These are phyloP conservation scores for Papilio demoleus DNA, from an alignment of 2,888 invertebrate genomes.

Conservation along the genomic window DNA sequence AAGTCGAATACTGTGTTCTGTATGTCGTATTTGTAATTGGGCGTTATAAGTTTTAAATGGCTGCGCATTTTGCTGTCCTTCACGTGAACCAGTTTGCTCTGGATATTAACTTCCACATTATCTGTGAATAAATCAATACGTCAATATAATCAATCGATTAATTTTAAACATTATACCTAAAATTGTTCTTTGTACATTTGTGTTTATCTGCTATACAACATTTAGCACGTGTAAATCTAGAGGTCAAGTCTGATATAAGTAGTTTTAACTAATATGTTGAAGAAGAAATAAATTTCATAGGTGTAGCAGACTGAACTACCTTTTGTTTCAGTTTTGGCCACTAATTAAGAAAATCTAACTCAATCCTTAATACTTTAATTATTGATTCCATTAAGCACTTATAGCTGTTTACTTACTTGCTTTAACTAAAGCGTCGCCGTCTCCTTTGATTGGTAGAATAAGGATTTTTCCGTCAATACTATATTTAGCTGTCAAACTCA, in stretches of 20 bases:
- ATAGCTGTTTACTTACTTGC: constrained; percentile 66
- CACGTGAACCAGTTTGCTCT: constrained; percentile 59
- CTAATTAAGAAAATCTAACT: no score
- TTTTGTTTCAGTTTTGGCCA: not conserved
- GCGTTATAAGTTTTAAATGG: constrained; percentile 65
- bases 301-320: not conserved
- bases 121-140: constrained; percentile 52
- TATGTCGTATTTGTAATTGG: constrained; percentile 73
- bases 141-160: not conserved
- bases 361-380: no score
- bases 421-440: constrained; percentile 71
- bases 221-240: not conserved
- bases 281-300: not conserved
- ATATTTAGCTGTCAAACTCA: constrained; percentile 74
- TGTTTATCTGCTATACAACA: not conserved
- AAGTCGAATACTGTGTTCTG: constrained; percentile 70
- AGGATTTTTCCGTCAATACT: constrained; percentile 76
- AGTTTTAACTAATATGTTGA: not conserved
- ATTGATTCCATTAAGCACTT: not conserved
- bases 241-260: not conserved
- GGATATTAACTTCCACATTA: constrained; percentile 65
- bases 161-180: not conserved
- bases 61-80: constrained; percentile 58
- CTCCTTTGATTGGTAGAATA: constrained; percentile 78
- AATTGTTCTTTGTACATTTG: not conserved